Percentiles rank a stretch among this genome's conserved stretches.
phyloP scores from a whole-genome alignment of 2,797 vertebrate species.

The Diplodus puntazzo region DNA sequence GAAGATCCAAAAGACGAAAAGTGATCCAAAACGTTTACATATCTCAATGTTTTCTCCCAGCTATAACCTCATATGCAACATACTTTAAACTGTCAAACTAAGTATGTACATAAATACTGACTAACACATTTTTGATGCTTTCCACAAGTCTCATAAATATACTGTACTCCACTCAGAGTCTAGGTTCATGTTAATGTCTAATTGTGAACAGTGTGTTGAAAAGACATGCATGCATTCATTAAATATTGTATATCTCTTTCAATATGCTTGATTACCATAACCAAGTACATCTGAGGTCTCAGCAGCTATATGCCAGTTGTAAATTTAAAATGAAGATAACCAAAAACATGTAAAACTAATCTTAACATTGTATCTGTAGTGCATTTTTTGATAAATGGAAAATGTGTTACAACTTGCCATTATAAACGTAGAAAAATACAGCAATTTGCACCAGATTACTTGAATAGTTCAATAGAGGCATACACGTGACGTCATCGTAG shows the following conservation, averaged over 20 bases:
- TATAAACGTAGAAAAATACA: too few relatives aligned
- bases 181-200: conserved; percentile 32
- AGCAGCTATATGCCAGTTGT: neutral
- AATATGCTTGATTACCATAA: conserved; percentile 16
- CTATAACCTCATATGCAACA: conserved; percentile 40
- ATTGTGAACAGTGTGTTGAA: conserved; percentile 14
- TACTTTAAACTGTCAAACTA: conserved; percentile 10
- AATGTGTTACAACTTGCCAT: too few relatives aligned
- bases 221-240: conserved; percentile 23
- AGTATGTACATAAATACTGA: conserved; percentile 50
- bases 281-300: neutral
- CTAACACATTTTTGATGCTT: conserved; percentile 46
- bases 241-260: conserved; percentile 8
- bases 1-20: conserved; percentile 55
- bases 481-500: too few relatives aligned
- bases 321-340: neutral
- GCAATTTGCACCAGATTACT: too few relatives aligned
- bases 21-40: conserved; percentile 51
- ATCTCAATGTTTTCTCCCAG: conserved; percentile 48
- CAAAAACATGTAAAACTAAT: neutral
- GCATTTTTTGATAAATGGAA: too few relatives aligned
- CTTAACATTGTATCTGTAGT: neutral
- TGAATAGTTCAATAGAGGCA: too few relatives aligned
- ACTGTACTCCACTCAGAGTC: conserved; percentile 21
- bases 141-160: conserved; percentile 46